Conservation (phyloP, 2,113 vertebrate genomes). For the Clarias batrachus region DNA sequence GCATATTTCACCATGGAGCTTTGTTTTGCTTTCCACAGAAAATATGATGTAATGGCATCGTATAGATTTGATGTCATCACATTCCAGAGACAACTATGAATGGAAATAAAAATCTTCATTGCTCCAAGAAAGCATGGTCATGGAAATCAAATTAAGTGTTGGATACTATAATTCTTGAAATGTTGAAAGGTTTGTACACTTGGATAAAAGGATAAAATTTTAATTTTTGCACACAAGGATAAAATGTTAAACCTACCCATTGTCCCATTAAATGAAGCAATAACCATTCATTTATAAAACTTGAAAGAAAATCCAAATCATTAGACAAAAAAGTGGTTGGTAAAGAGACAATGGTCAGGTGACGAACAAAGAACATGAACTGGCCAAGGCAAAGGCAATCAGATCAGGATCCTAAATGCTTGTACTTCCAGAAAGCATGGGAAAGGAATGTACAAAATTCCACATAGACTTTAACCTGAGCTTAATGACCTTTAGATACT, state of each 20-base stretch:
- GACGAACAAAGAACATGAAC: background rate
- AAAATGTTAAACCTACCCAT: background rate
- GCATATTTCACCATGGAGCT: background rate
- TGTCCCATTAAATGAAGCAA: background rate
- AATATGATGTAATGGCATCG: slow-evolving; percentile 40
- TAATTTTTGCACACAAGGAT: background rate
- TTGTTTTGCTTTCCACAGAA: slow-evolving; percentile 10
- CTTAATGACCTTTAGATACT: background rate
- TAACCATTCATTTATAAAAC: background rate
- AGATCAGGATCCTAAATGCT: background rate
- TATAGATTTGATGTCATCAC: slow-evolving; percentile 36
- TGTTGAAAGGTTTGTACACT: background rate
- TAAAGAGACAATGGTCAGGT: background rate
- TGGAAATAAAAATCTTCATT: slow-evolving; percentile 38
- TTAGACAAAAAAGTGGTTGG: background rate
- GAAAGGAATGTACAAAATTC: background rate
- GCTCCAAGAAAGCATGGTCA: background rate
- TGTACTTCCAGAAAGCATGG: background rate
- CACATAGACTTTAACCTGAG: background rate
- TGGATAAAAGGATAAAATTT: background rate
- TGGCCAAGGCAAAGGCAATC: background rate
- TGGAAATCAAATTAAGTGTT: slow-evolving; percentile 30
- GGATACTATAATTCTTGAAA: background rate
- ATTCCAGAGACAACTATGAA: slow-evolving; percentile 24
- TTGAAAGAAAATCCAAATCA: background rate